Percentiles rank a stretch among this genome's conserved stretches.
phyloP scores from a whole-genome alignment of 2,113 vertebrate genomes.

The Cyanoramphus novaezelandiae region DNA sequence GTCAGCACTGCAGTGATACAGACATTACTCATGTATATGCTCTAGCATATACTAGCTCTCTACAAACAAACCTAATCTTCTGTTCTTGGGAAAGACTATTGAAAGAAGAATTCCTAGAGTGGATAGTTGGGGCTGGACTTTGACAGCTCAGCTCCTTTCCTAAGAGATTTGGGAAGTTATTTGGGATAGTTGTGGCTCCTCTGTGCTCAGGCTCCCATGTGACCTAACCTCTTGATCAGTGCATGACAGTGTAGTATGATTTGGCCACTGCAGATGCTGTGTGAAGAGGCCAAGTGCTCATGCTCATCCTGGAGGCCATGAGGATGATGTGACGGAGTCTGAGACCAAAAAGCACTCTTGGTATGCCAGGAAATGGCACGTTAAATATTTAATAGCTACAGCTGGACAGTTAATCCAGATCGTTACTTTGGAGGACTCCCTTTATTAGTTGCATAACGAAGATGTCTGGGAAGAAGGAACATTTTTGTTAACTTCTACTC shows the following conservation, averaged over 20 bases:
- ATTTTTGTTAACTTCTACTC: background rate
- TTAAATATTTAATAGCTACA: background rate
- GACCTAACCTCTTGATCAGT: accelerated
- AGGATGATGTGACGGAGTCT: background rate
- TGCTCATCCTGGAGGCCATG: accelerated
- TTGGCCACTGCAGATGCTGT: background rate
- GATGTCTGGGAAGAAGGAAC: background rate
- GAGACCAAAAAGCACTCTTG: background rate
- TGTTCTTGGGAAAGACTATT: slow-evolving; percentile 5
- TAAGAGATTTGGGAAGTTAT: background rate
- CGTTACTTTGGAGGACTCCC: background rate
- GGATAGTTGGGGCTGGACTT: background rate
- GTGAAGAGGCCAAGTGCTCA: background rate
- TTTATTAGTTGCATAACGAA: background rate
- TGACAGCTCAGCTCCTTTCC: background rate
- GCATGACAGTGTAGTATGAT: accelerated
- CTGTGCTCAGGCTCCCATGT: background rate
- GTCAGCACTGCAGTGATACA: background rate
- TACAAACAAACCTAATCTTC: background rate
- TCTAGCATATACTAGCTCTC: background rate
- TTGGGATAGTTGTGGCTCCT: background rate
- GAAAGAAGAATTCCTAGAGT: background rate
- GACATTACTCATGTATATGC: background rate
- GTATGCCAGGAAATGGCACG: background rate
- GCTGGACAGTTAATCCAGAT: background rate